These are phyloP conservation scores for Dolichallabes microphthalmus DNA, from an alignment of 2,113 vertebrate genomes.

Conservation along the genomic window DNA sequence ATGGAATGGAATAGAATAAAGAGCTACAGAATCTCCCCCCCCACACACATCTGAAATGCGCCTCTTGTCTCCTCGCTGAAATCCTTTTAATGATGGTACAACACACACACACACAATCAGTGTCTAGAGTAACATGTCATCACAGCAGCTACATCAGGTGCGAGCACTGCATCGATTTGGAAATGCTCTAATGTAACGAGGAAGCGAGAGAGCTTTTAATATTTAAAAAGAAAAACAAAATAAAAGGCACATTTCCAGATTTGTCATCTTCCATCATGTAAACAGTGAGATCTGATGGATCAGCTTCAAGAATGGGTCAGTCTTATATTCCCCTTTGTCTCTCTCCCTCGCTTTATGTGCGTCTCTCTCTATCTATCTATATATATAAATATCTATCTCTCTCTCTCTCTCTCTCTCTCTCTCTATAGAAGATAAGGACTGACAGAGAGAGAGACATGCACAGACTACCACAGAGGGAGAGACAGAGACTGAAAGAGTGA, in stretches of 20 bases:
- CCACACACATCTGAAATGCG: constrained; percentile 30
- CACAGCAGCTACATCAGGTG: constrained; percentile 52
- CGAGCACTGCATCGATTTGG: constrained; percentile 61
- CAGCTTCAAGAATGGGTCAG: not conserved
- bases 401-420: not conserved
- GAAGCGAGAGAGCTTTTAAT: not conserved
- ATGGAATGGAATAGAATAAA: constrained; percentile 25
- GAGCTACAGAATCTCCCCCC: constrained; percentile 32
- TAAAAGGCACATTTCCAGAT: not conserved
- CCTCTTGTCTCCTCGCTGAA: constrained; percentile 31
- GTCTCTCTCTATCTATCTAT: too few relatives aligned
- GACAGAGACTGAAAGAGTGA: not conserved
- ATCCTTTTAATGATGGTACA: constrained; percentile 53
- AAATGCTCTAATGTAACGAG: constrained; percentile 33
- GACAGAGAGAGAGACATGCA: not conserved
- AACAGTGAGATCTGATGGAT: not conserved
- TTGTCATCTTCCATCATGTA: not conserved
- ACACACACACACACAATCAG: constrained; percentile 55
- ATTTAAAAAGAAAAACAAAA: not conserved
- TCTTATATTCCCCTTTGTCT: not conserved
- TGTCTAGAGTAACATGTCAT: constrained; percentile 51
- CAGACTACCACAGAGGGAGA: not conserved
- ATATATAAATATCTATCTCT: too few relatives aligned
- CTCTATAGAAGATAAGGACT: not conserved
- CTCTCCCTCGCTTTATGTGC: not conserved